Conservation (phyloP, 1,140 invertebrate genomes). For the Drosophila murphyi region DNA sequence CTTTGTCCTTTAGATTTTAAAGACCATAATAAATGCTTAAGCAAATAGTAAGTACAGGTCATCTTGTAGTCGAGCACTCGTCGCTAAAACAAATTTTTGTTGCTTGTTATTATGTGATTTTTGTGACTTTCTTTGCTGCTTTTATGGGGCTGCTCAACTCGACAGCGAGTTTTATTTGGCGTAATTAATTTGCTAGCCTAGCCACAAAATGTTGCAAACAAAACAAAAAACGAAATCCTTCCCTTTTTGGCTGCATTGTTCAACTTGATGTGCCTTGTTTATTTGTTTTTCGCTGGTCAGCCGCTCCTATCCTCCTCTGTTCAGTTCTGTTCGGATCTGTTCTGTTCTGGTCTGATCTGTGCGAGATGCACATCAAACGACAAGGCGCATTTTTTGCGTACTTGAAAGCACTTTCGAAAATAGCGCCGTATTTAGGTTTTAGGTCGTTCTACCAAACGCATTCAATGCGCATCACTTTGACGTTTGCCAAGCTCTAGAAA, state of each 20-base stretch:
- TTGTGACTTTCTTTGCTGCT: conserved; percentile 51
- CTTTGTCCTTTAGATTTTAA: too few species aligned
- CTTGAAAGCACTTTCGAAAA: conserved; percentile 60
- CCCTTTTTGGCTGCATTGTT: conserved; percentile 46
- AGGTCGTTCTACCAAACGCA: conserved; percentile 58
- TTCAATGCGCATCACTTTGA: conserved; percentile 68
- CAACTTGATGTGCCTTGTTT: conserved; percentile 56
- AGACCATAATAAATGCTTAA: too few species aligned
- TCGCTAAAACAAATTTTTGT: background rate
- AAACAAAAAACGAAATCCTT: conserved; percentile 31
- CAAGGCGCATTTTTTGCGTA: conserved; percentile 55
- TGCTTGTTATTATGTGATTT: conserved; percentile 21
- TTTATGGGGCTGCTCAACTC: conserved; percentile 8
- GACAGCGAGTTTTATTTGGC: conserved; percentile 44
- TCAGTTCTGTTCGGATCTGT: background rate
- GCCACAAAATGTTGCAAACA: conserved; percentile 30
- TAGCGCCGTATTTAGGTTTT: conserved; percentile 70
- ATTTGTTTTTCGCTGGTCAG: conserved; percentile 50
- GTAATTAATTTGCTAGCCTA: conserved; percentile 72
- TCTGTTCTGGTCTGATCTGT: background rate
- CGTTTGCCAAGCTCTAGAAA: conserved; percentile 59
- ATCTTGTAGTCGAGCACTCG: background rate
- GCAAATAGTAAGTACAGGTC: background rate
- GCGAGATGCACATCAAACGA: conserved; percentile 49
- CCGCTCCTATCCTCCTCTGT: conserved; percentile 13